These are phyloP conservation scores for Penaeus monodon DNA, from an alignment of 2,888 invertebrate species.

Conservation along the genomic window DNA sequence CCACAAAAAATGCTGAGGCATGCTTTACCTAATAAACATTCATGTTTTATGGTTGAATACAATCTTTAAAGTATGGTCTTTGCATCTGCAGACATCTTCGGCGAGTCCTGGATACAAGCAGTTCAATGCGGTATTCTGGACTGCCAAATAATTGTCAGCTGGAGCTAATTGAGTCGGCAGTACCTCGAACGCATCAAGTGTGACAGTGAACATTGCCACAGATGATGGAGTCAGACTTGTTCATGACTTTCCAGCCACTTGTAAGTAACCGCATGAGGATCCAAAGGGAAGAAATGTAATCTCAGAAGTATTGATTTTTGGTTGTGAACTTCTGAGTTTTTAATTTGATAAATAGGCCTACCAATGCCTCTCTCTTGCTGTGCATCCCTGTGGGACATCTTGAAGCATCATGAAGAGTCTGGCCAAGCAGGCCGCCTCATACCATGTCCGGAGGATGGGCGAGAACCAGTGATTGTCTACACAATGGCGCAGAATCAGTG, in stretches of 20 bases:
- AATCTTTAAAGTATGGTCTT: neutral
- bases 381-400: slow-evolving; percentile 56
- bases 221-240: slow-evolving; percentile 39
- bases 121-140: slow-evolving; percentile 85
- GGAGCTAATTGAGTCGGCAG: slow-evolving; percentile 75
- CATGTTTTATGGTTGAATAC: neutral
- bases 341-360: too few species aligned
- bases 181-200: slow-evolving; percentile 24
- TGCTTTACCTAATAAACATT: neutral
- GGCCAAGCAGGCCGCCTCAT: slow-evolving; percentile 22
- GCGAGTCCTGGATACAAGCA: slow-evolving; percentile 81
- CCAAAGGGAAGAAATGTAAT: too few species aligned
- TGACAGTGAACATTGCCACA: slow-evolving; percentile 47
- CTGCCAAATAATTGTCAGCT: slow-evolving; percentile 91
- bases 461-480: slow-evolving; percentile 56
- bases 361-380: too few species aligned
- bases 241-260: slow-evolving; percentile 17
- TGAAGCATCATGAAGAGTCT: slow-evolving; percentile 46
- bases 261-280: too few species aligned
- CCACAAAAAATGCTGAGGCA: neutral
- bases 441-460: slow-evolving; percentile 8
- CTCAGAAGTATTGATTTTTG: neutral
- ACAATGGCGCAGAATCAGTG: slow-evolving; percentile 54
- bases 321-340: neutral
- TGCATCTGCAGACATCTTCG: slow-evolving; percentile 77